Base-by-base conservation (phyloP, 2,113 vertebrate species). In the Alligator mississippiensis region DNA sequence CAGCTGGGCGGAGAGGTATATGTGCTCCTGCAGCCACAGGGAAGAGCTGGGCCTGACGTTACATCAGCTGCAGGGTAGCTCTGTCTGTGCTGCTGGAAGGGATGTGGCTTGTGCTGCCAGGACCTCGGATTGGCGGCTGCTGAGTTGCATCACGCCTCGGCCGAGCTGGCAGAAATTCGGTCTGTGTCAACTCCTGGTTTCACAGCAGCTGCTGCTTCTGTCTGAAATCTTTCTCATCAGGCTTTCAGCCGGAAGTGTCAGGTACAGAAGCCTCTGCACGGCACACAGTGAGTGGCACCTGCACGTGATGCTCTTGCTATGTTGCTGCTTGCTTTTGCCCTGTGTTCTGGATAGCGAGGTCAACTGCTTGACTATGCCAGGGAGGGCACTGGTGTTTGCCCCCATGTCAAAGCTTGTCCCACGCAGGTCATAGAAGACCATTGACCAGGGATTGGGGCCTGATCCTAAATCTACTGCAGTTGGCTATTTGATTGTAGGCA, bases 221-320 rank as follows among this genome's bases (percentile, higher is more conserved):
- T 2, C 0, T 3, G 47, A 4, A 1, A 2, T 5, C 8, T 0
- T 6, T 18, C 55, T 59, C 4, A 18, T 6, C 16, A 1, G 34
- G 0, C 80, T 22, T 59, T n/a, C 66, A 3, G 80, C 78, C 5
- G 80, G 27, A 83, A 74, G n/a, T 59, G 17, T 25, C 70, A 78
- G 89, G 87, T 24, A 74, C 5, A 27, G 74, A 12, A 1, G 2
- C 18, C 8, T 72, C 22, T 1, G 0, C 3, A 22, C 2, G 19
- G 62, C 6, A 0, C 12, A 18, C 60, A 0, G 3, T 66, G 30
- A 2, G 24, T 6, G 78, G 2, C 2, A 6, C 17, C 57, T 5
- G 22, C 1, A 6, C 60, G 60, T 1, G 25, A 5, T 28, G 9
- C 5, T 9, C 0, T n/a, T 0, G 24, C 61, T 3, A 5, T 18